Conservation (phyloP, 2,888 invertebrate genomes). For the Apeira syringaria region DNA sequence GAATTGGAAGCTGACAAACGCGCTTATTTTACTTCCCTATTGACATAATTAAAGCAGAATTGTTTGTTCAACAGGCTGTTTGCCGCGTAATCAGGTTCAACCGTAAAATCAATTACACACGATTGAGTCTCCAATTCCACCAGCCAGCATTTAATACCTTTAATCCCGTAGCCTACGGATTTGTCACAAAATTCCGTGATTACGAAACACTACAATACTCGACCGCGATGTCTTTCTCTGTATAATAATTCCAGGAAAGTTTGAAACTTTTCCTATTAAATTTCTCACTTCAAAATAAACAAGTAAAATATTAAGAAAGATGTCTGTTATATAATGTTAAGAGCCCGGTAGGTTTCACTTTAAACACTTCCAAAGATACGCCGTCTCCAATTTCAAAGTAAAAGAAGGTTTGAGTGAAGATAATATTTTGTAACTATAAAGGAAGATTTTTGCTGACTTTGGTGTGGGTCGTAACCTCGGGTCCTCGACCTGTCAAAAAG, state of each 20-base stretch:
- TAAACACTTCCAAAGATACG: neutral
- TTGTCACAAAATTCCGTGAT: conserved; percentile 43
- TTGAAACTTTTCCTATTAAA: conserved; percentile 29
- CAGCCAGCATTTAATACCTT: conserved; percentile 38
- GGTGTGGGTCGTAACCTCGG: conserved; percentile 10
- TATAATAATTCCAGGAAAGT: conserved; percentile 22
- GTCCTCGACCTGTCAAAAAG: conserved; percentile 1
- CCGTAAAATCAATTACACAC: conserved; percentile 40
- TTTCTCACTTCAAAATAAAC: conserved; percentile 29
- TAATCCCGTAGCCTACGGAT: conserved; percentile 42
- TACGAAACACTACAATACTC: conserved; percentile 32
- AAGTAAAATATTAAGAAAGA: conserved; percentile 24
- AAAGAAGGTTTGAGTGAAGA: neutral
- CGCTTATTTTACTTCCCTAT: conserved; percentile 20
- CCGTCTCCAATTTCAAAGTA: neutral
- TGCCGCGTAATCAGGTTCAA: conserved; percentile 36
- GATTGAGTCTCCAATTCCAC: conserved; percentile 32
- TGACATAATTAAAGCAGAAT: conserved; percentile 32
- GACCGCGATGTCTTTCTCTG: conserved; percentile 25
- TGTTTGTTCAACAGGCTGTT: conserved; percentile 34
- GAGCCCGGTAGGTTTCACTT: conserved; percentile 5
- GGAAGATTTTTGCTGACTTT: conserved; percentile 9
- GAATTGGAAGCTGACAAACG: no score
- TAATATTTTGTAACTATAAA: conserved; percentile 2
- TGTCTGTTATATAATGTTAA: conserved; percentile 6